Base-by-base conservation (phyloP, 37 sponge, comb jelly and placozoan species). In the Beroe forskalii region DNA sequence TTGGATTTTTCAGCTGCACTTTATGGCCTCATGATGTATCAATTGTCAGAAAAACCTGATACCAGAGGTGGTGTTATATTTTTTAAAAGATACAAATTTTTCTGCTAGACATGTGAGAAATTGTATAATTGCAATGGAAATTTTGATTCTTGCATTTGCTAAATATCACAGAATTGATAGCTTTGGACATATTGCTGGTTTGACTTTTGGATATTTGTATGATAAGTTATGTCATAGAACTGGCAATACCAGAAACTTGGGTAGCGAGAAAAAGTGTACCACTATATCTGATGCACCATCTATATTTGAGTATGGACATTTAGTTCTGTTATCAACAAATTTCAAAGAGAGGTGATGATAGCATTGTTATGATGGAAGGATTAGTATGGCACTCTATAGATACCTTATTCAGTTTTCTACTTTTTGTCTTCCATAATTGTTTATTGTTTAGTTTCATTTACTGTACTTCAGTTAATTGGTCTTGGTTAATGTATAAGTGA, bases 131-230 rank as follows among this genome's bases (percentile, higher is more conserved):
- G 37, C 25, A 1, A 23, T 80, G 20, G 86, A 80, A 24, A 8
- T 44, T 12, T n/a, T 43, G 3, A 22, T 80, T 44, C 48, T 80
- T n/a, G 55, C 55, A 0, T 30, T 80, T 2, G 9, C 44, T 4
- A 41, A 25, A 27, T 80, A 80, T 43, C 86, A 80, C 86, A 41
- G 86, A 25, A 80, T 80, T 41, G 86, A 80, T 25, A 80, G 55
- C 27, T 43, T 80, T 43, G 86, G 86, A 48, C 86, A 80, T 42
- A 32, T 80, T 1, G 86, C 27, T 4, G 86, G 86, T 42, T 3
- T 44, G 20, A 1, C 4, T 41, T 80, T 80, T 44, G 86, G 86
- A n/a, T 80, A 38, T 80, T 20, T 41, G 27, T 80, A 80, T 38
- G 23, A 0, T 1, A 44, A 44, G 27, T 44, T 23, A 20, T 43